A percentile compares a stretch with the other conserved stretches of the same genome.
phyloP scores from a whole-genome alignment of 2,888 invertebrate genomes.

The Eudasyphora cyanicolor region DNA sequence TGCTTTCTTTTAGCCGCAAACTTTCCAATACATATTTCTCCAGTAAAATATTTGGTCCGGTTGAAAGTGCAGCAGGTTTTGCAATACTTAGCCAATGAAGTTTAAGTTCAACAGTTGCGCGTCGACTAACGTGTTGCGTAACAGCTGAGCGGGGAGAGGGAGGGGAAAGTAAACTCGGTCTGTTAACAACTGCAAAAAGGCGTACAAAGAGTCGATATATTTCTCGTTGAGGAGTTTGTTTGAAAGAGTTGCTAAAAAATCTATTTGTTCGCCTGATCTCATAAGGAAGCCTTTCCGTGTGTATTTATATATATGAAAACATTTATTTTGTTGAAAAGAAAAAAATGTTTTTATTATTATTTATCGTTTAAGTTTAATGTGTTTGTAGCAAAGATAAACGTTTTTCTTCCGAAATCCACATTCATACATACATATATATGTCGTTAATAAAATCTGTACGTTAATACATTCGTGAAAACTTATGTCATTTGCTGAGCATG shows the following conservation, averaged over 20 bases:
- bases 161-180: not conserved
- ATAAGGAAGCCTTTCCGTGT: slow-evolving; percentile 51
- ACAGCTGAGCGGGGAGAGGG: slow-evolving; percentile 23
- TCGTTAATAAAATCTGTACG: too few species aligned
- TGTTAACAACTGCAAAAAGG: not conserved
- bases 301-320: not conserved
- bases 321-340: not conserved
- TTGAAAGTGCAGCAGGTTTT: slow-evolving; percentile 39
- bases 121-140: slow-evolving; percentile 55
- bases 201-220: not conserved
- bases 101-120: slow-evolving; percentile 65
- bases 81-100: slow-evolving; percentile 42
- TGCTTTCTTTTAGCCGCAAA: slow-evolving; percentile 30
- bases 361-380: not conserved
- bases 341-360: slow-evolving; percentile 25
- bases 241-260: not conserved
- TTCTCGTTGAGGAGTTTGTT: not conserved
- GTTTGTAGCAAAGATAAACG: not conserved
- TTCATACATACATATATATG: not conserved
- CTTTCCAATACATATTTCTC: slow-evolving; percentile 38
- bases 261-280: slow-evolving; percentile 29
- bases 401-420: not conserved
- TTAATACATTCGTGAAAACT: slow-evolving; percentile 8
- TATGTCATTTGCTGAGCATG: slow-evolving; percentile 29
- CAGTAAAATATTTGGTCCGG: not conserved